Conservation (phyloP, 2,888 invertebrate species). For the Drosophila neutralis region DNA sequence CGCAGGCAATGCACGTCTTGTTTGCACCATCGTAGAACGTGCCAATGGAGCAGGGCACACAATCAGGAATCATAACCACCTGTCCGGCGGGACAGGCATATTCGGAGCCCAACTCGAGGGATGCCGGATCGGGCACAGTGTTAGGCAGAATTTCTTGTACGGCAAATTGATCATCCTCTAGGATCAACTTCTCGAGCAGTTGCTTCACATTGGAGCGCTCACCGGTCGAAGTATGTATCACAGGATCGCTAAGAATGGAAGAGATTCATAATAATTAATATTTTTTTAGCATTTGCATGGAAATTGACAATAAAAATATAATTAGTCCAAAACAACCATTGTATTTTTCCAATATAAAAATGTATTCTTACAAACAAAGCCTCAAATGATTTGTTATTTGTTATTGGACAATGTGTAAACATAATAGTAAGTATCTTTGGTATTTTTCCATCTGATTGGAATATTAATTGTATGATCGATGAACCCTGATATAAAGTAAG, state of each 20-base stretch:
- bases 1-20: constrained; percentile 92
- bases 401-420: neutral
- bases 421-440: neutral
- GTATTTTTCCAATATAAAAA: neutral
- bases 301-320: neutral
- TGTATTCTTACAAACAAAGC: neutral
- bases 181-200: constrained; percentile 94
- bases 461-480: neutral
- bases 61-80: constrained; percentile 96
- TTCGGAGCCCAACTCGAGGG: constrained; percentile 93
- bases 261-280: neutral
- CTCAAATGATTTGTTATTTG: neutral
- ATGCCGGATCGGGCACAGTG: constrained; percentile 96
- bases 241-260: constrained; percentile 90
- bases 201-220: constrained; percentile 93
- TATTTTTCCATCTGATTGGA: neutral
- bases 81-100: constrained; percentile 97
- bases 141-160: constrained; percentile 96
- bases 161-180: constrained; percentile 97
- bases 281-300: neutral
- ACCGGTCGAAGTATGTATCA: constrained; percentile 93
- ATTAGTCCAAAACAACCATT: neutral
- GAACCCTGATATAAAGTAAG: neutral
- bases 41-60: constrained; percentile 97
- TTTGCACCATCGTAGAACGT: constrained; percentile 92